Percentiles rank a stretch among this genome's conserved stretches.
Conservation (phyloP, 2,888 invertebrate genomes). For the Drosophila emarginata region DNA sequence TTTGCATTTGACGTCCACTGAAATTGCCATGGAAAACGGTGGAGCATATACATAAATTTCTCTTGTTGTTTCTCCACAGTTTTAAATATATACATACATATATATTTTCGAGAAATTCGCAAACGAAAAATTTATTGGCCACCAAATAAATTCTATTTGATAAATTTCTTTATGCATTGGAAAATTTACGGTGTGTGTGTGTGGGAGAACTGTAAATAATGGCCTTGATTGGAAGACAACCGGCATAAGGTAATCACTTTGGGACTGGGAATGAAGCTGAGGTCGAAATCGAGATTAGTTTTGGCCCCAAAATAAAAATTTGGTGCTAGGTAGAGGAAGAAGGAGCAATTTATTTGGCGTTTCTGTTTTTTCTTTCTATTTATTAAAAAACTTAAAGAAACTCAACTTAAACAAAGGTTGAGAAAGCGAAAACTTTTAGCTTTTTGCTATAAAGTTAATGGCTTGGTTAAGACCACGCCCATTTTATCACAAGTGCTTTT, state of each 20-base stretch:
- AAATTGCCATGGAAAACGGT: slow-evolving; percentile 20
- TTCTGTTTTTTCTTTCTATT: neutral
- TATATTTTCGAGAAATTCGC: slow-evolving; percentile 50
- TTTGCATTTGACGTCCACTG: slow-evolving; percentile 54
- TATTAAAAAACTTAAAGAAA: slow-evolving; percentile 3
- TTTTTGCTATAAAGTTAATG: slow-evolving; percentile 23
- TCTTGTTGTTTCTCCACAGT: slow-evolving; percentile 42
- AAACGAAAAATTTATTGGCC: slow-evolving; percentile 55
- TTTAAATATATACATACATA: slow-evolving; percentile 53
- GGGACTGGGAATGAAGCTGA: neutral
- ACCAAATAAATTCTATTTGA: slow-evolving; percentile 58
- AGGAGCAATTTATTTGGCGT: neutral
- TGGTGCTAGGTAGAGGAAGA: neutral
- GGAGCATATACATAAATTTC: slow-evolving; percentile 53
- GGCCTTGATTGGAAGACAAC: neutral
- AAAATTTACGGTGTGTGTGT: slow-evolving; percentile 7
- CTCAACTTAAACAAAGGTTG: slow-evolving; percentile 25
- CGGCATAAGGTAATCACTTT: neutral
- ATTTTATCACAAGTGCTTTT: slow-evolving; percentile 32
- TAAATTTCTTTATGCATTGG: slow-evolving; percentile 26
- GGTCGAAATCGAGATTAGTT: neutral
- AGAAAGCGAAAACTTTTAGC: slow-evolving; percentile 9
- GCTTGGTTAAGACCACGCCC: slow-evolving; percentile 32
- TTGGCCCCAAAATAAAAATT: neutral
- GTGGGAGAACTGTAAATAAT: slow-evolving; percentile 12